Conservation (phyloP, 2,113 vertebrate genomes). For the Reinhardtius hippoglossoides region DNA sequence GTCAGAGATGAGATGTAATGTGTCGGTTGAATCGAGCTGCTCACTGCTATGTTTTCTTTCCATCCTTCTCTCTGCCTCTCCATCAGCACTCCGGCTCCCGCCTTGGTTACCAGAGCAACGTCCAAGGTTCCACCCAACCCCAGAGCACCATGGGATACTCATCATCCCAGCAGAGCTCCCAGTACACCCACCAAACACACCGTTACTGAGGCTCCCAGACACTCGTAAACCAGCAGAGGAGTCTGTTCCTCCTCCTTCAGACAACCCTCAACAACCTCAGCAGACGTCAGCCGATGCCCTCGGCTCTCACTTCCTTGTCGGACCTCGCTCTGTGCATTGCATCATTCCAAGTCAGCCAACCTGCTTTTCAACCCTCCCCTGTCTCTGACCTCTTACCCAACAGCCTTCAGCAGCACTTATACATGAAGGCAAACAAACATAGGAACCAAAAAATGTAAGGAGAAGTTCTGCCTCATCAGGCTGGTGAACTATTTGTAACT, state of each 20-base stretch:
- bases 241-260: conserved; percentile 3
- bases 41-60: background rate
- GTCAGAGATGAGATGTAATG: background rate
- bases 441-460: conserved; percentile 82
- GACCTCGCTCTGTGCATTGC: background rate
- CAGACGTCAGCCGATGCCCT: background rate
- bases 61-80: background rate
- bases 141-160: conserved; percentile 96
- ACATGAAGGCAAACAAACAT: conserved; percentile 78
- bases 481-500: conserved; percentile 22
- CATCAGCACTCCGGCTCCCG: conserved; percentile 93
- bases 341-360: conserved; percentile 36
- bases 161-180: conserved; percentile 94
- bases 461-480: conserved; percentile 20
- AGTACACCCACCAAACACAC: conserved; percentile 95
- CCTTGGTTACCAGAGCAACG: conserved; percentile 98
- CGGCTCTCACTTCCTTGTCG: background rate
- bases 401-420: conserved; percentile 76
- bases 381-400: conserved; percentile 19
- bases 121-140: conserved; percentile 95
- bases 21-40: background rate
- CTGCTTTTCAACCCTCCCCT: conserved; percentile 2
- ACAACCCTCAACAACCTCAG: conserved; percentile 12
- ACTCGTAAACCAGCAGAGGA: conserved; percentile 56
- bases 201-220: conserved; percentile 87